A percentile compares a stretch with the other conserved stretches of the same genome.
Evolutionary conservation across 2,797 vertebrate species (phyloP).

Genomic region (Myoxocephalus aenaeus): DNA sequence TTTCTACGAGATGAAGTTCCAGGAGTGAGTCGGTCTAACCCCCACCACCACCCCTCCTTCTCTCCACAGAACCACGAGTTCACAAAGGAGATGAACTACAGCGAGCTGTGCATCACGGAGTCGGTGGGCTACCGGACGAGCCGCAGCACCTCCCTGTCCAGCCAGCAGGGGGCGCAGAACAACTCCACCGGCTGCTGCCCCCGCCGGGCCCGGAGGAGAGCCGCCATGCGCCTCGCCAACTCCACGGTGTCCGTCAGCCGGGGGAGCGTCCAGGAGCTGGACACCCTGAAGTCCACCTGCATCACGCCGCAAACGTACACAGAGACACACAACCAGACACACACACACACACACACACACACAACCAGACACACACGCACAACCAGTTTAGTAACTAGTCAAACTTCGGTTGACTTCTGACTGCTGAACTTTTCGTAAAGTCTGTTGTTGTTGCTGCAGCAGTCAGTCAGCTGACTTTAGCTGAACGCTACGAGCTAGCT

Average conservation of each 20-base stretch:
- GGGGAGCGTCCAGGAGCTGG: slow-evolving; percentile 91
- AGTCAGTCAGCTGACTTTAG: no score
- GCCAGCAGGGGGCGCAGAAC: slow-evolving; percentile 85
- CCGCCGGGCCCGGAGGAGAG: slow-evolving; percentile 85
- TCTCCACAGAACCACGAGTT: slow-evolving; percentile 77
- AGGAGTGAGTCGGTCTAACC: no score
- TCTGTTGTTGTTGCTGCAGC: no score
- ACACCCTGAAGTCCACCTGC: slow-evolving; percentile 83
- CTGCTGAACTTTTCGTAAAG: no score
- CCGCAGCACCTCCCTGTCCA: slow-evolving; percentile 92
- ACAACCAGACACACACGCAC: no score
- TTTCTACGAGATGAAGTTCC: no score
- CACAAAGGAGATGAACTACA: slow-evolving; percentile 77
- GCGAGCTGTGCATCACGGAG: slow-evolving; percentile 88
- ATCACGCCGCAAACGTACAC: slow-evolving; percentile 62
- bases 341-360: background rate
- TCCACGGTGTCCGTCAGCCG: slow-evolving; percentile 91
- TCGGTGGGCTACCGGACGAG: slow-evolving; percentile 89
- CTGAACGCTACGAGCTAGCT: no score
- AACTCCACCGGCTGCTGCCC: slow-evolving; percentile 89
- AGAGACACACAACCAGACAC: background rate
- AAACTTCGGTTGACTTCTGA: no score
- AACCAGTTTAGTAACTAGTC: no score
- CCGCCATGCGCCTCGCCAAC: slow-evolving; percentile 90
- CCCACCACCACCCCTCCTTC: no score